Evolutionary conservation across 1,140 invertebrate species (phyloP), one percentile per base, ranked within the genome.

Genomic region (Plectrocnemia conspersa): DNA sequence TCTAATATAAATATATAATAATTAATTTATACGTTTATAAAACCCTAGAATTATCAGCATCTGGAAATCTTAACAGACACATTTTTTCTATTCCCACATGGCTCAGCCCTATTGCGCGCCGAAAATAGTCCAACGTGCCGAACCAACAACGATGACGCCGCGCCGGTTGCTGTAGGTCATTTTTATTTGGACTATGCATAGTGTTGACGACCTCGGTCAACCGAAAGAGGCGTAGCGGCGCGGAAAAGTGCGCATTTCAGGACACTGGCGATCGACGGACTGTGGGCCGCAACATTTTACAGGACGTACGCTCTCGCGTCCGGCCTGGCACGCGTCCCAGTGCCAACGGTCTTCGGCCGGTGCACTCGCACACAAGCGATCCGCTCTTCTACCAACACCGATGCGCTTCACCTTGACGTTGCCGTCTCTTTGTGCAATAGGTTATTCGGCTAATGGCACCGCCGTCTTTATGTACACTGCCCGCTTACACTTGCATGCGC

Each of bases 361-460:
- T 15, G 35, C 15, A 6, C 15, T 38, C 15, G 35, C 35, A 15
- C 13, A 38, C 6, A 38, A 38, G 3, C 1, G 16, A 7, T 3
- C 23, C 32, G 4, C n/a, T 29, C n/a, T 29, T n/a, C 6, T 24
- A 54, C 42, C 27, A 23, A 53, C 36, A 56, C 33, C 23, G n/a
- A 6, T n/a, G 0, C 13, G n/a, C 29, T 52, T 57, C 47, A 59
- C 57, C 57, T 59, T 59, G 56, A 57, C 38, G 40, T 10, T 4
- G 22, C 18, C 42, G 19, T 21, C 9, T 23, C 44, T 47, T 47
- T 47, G 44, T 36, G 36, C 35, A 53, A 58, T 58, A 53, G 57
- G 57, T 59, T 50, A 59, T 49, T 54, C 57, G 57, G 57, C 54
- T 59, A 59, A 54, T 54, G 57, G 46, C 57, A 59, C 45, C 50